A percentile compares a stretch with the other conserved stretches of the same genome.
Evolutionary conservation across 2,797 vertebrate species (phyloP).

Genomic region (Capromys pilorides): DNA sequence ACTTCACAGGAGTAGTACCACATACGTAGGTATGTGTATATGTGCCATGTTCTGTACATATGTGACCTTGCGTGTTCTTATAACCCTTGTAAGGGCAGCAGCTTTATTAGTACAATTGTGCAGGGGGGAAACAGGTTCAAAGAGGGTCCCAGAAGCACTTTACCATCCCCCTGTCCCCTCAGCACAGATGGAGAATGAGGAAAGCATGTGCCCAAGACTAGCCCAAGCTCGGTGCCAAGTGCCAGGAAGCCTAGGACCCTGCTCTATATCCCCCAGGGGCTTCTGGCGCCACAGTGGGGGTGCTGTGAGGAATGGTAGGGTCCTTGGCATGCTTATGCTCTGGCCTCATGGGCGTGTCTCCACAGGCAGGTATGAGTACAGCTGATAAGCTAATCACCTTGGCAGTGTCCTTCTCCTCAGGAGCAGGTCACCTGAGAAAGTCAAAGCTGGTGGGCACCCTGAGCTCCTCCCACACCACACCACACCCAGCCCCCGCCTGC

Average conservation of each 20-base stretch:
- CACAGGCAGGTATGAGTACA: neutral
- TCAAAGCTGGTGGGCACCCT: neutral
- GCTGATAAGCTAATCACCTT: slow-evolving; percentile 63
- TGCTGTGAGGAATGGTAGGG: neutral
- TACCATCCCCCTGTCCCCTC: too few relatives aligned
- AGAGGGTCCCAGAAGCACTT: neutral
- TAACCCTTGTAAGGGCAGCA: rapidly evolving
- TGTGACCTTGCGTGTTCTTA: neutral
- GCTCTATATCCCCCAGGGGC: neutral
- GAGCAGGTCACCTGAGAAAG: slow-evolving; percentile 56
- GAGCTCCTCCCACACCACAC: neutral
- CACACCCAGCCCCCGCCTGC: neutral
- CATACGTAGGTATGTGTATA: neutral
- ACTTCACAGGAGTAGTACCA: neutral
- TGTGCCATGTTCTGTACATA: neutral
- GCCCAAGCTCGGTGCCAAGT: neutral
- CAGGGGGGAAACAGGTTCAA: neutral
- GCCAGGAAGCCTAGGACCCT: neutral
- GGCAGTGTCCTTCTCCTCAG: slow-evolving; percentile 46
- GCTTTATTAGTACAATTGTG: neutral
- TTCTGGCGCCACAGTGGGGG: neutral
- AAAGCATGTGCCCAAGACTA: neutral
- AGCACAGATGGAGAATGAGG: neutral
- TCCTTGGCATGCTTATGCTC: neutral
- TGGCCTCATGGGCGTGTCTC: neutral